Base-by-base conservation (phyloP, 1,140 invertebrate species). In the Drosophila jambulina region DNA sequence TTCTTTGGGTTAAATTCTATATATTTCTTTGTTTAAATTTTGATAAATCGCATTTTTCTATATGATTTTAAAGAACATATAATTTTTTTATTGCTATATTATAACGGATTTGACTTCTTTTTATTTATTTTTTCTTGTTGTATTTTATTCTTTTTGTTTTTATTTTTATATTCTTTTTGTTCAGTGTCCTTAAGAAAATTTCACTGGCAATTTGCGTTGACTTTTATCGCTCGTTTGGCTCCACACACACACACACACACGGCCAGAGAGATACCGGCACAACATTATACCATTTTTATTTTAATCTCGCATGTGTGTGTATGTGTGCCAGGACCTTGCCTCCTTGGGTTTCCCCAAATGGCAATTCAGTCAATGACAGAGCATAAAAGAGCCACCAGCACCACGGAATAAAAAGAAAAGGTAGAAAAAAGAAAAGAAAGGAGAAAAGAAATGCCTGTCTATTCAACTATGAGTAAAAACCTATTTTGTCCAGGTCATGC, bases 281-380 rank as follows among this genome's bases (percentile, higher is more conserved):
- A 65, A 61, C 49, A 57, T 71, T 60, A 65, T 81, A 19, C 57
- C 65, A 77, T 81, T 81, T 82, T 68, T 65, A 82, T 81, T 81
- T 82, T 63, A 77, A 82, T 67, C 45, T 61, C 65, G 48, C 21
- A 63, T 74, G 46, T 40, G 46, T 53, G 34, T 63, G 23, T 27
- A 19, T 21, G 29, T 54, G 51, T 23, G 32, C 34, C 53, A 56
- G 53, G 53, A 56, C 53, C 53, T 56, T 25, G 51, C 51, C 45
- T 36, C 51, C 43, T 75, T 68, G 56, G 40, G 60, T 59, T 72
- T 27, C 67, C 80, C 63, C 75, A 69, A 84, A 84, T 80, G 67
- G 67, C 74, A 84, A 80, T 84, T 84, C 81, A 77, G 72, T 84
- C 82, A 80, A 84, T 84, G 82, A 84, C 82, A 74, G 68, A 45